A percentile compares a stretch with the other conserved stretches of the same genome.
phyloP scores from a whole-genome alignment of 2,888 invertebrate genomes.

The Papilio protenor region DNA sequence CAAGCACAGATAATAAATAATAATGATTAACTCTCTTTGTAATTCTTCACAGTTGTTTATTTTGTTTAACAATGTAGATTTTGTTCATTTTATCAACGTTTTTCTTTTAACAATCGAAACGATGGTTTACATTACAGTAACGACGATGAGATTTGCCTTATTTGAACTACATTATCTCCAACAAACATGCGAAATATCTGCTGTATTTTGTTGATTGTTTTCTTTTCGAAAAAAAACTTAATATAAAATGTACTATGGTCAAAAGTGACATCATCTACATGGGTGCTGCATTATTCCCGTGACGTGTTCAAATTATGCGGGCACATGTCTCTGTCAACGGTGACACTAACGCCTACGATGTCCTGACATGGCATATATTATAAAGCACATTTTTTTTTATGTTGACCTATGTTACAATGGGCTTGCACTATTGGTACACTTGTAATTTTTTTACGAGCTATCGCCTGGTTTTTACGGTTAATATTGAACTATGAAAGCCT shows the following conservation, averaged over 20 bases:
- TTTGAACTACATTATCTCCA: background rate
- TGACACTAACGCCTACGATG: background rate
- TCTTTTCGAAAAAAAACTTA: background rate
- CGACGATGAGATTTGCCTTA: background rate
- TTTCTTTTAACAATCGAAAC: background rate
- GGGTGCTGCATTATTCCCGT: background rate
- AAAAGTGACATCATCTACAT: background rate
- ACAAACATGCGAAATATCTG: background rate
- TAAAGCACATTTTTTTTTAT: background rate
- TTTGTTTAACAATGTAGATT: background rate
- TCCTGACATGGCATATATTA: background rate
- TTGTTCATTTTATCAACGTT: background rate
- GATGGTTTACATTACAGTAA: background rate
- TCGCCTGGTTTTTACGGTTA: no score
- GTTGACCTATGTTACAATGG: background rate
- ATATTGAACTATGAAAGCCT: no score
- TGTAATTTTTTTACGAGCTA: background rate
- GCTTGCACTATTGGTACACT: background rate
- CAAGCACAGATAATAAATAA: background rate
- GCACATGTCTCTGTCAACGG: conserved; percentile 11
- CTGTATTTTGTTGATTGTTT: background rate
- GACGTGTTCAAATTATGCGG: conserved; percentile 9
- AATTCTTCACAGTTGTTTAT: background rate
- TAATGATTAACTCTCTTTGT: background rate
- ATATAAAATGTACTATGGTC: background rate